Evolutionary conservation across 2,888 invertebrate genomes (phyloP).

Genomic region (Mesorhabditis sp.): DNA sequence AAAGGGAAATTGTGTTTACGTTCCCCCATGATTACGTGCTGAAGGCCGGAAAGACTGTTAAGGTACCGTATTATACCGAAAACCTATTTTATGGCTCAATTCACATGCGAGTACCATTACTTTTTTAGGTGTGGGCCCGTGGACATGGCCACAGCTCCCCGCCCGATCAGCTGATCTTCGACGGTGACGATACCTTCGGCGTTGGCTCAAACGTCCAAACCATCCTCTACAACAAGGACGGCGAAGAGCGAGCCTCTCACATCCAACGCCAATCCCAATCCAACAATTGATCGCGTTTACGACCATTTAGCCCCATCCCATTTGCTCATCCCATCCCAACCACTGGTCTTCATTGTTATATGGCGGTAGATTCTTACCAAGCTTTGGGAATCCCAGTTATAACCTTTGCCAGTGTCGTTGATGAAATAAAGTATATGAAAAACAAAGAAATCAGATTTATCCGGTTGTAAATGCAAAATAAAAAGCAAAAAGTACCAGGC

Average conservation of each 20-base stretch:
- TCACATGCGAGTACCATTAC: not conserved
- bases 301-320: too few relatives aligned
- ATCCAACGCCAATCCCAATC: not conserved
- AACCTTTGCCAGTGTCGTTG: too few relatives aligned
- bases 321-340: too few relatives aligned
- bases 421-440: too few relatives aligned
- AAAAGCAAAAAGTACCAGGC: too few relatives aligned
- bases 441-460: too few relatives aligned
- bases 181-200: slow-evolving; percentile 52
- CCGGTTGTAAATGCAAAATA: too few relatives aligned
- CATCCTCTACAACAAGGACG: slow-evolving; percentile 55
- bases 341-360: too few relatives aligned
- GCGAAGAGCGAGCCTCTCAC: slow-evolving; percentile 24
- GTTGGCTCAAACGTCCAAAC: slow-evolving; percentile 55
- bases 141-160: slow-evolving; percentile 45
- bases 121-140: slow-evolving; percentile 36
- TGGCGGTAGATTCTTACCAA: too few relatives aligned
- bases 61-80: slow-evolving; percentile 23
- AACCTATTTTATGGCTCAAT: not conserved
- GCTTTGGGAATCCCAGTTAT: too few relatives aligned
- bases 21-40: slow-evolving; percentile 54
- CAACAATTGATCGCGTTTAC: too few relatives aligned
- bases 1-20: slow-evolving; percentile 55
- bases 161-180: slow-evolving; percentile 50
- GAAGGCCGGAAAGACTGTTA: slow-evolving; percentile 52